Evolutionary conservation across 2,113 vertebrate genomes (phyloP), one percentile per base, ranked within the genome.

Genomic region (Desmodus rotundus): DNA sequence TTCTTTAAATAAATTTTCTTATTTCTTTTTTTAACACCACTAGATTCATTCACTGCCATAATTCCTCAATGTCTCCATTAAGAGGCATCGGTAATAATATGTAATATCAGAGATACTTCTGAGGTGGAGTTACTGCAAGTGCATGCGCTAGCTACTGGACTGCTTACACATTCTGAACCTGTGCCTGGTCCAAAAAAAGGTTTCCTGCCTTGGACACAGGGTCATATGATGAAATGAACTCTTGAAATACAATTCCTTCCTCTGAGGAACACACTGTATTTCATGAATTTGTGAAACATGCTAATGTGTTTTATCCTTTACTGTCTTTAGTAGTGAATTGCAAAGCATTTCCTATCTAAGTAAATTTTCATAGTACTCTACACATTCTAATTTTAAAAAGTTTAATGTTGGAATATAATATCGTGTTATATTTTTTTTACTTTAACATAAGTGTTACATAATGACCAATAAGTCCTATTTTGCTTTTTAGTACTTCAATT

Each of bases 231-330:
- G 92, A 97, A 95, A 84, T 80, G 63, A 93, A 80, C 92, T 94
- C 83, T 93, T 89, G 90, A 96, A 96, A 96, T 97, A 92, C 58
- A 90, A 61, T 94, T 93, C 83, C 58, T 92, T 97, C 87, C 56
- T 97, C 92, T 96, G 86, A 91, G 31, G 96, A 96, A 63, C 91
- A 96, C 43, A 36, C 56, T 93, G 20, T 94, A 92, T 87, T 95
- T 96, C 90, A 93, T 92, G 73, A 91, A 89, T 97, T 96, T 96
- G 16, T 97, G 74, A 89, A 96, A 80, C 56, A 84, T 52, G 9
- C 47, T 38, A 90, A 45, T 76, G 10, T 9, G 2, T 93, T 56
- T 92, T 88, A 88, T 20, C 36, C 13, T 68, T 68, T 38, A 20
- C 38, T 92, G 54, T 58, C 41, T 93, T 89, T 82, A 78, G 38